Conservation (phyloP, 2,888 invertebrate genomes). For the Morpho deidamia region DNA sequence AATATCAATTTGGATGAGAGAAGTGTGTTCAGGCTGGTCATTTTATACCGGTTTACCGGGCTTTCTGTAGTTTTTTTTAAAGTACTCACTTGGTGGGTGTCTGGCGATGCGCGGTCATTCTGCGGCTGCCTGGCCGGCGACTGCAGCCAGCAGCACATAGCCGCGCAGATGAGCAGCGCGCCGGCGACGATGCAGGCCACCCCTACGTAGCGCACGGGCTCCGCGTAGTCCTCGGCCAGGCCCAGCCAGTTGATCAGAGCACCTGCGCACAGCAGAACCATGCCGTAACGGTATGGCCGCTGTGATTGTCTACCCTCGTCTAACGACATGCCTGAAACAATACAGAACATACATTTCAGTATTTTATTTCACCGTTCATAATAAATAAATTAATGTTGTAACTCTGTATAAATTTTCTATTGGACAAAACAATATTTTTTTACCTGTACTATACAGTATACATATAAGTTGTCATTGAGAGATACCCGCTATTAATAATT, state of each 20-base stretch:
- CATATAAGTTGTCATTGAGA: too few species aligned
- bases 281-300: constrained; percentile 85
- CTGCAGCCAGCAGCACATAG: constrained; percentile 86
- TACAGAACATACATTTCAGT: background rate
- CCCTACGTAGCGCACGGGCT: constrained; percentile 84
- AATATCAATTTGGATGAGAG: too few species aligned
- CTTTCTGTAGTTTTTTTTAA: too few species aligned
- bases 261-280: constrained; percentile 84
- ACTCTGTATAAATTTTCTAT: too few species aligned
- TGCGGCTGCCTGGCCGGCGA: constrained; percentile 69
- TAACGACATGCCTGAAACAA: constrained; percentile 80
- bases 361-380: too few species aligned
- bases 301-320: constrained; percentile 83
- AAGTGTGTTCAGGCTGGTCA: too few species aligned
- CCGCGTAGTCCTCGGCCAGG: constrained; percentile 84
- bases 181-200: constrained; percentile 86
- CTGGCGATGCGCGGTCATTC: constrained; percentile 60
- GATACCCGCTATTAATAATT: too few species aligned
- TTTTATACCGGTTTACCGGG: too few species aligned
- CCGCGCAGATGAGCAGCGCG: constrained; percentile 84
- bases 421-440: too few species aligned
- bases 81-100: constrained; percentile 70
- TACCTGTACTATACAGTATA: too few species aligned
- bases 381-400: too few species aligned
- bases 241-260: constrained; percentile 87